Conservation (phyloP, 2,888 invertebrate species). For the Bhutanitis thaidina region DNA sequence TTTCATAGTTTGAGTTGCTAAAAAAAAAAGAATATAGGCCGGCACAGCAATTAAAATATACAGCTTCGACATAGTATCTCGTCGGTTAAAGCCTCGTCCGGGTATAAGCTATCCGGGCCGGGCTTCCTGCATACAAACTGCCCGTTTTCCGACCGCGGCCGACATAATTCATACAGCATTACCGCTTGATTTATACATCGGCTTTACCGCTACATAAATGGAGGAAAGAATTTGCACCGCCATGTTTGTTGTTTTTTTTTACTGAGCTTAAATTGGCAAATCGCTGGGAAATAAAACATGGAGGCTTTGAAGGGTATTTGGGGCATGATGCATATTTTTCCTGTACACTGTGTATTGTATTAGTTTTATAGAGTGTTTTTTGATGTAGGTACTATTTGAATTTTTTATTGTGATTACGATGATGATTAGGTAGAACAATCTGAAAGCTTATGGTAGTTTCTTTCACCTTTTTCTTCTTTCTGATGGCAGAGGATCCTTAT, state of each 20-base stretch:
- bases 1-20: too few species aligned
- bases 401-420: too few species aligned
- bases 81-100: conserved; percentile 6
- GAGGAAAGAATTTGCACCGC: conserved; percentile 16
- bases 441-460: too few species aligned
- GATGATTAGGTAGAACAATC: too few species aligned
- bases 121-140: conserved; percentile 54
- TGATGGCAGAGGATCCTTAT: too few species aligned
- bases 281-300: neutral
- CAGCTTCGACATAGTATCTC: neutral
- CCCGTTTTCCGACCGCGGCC: conserved; percentile 47
- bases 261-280: neutral
- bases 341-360: too few species aligned
- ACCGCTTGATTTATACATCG: conserved; percentile 57
- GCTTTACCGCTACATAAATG: conserved; percentile 22
- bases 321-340: too few species aligned
- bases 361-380: too few species aligned
- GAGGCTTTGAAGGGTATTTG: neutral
- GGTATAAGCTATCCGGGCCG: conserved; percentile 19
- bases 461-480: too few species aligned
- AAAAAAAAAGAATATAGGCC: neutral
- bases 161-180: conserved; percentile 62
- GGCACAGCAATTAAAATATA: neutral
- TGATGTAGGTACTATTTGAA: too few species aligned
- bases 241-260: conserved; percentile 10